A percentile compares a stretch with the other conserved stretches of the same genome.
Evolutionary conservation across 2,888 invertebrate genomes (phyloP).

Genomic region (Drosophila pullipes): DNA sequence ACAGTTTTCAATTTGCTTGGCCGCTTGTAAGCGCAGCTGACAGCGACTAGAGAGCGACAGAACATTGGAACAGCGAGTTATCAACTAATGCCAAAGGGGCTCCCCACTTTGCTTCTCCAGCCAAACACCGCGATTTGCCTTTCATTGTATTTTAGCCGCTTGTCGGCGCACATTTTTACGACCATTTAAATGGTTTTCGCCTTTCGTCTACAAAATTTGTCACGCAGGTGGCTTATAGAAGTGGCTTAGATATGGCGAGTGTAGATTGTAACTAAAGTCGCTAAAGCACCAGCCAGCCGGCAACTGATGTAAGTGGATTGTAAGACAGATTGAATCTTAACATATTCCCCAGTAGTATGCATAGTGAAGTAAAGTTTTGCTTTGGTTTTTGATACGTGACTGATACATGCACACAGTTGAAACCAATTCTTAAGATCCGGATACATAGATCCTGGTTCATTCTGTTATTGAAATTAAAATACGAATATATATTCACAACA

Average conservation of each 20-base stretch:
- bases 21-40: slow-evolving; percentile 79
- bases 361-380: background rate
- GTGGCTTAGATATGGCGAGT: slow-evolving; percentile 32
- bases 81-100: slow-evolving; percentile 53
- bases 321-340: slow-evolving; percentile 21
- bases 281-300: background rate
- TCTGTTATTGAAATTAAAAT: slow-evolving; percentile 11
- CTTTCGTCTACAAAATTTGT: slow-evolving; percentile 70
- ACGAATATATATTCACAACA: slow-evolving; percentile 7
- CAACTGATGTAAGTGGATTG: slow-evolving; percentile 14
- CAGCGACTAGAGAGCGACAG: slow-evolving; percentile 61
- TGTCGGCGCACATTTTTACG: slow-evolving; percentile 77
- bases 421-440: background rate
- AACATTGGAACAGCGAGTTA: slow-evolving; percentile 39
- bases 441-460: background rate
- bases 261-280: slow-evolving; percentile 11
- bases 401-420: background rate
- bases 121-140: slow-evolving; percentile 51
- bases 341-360: background rate
- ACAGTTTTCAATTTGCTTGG: slow-evolving; percentile 80
- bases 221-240: slow-evolving; percentile 31
- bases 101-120: background rate
- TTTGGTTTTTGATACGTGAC: background rate
- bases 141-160: slow-evolving; percentile 69
- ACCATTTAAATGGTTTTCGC: slow-evolving; percentile 78